Evolutionary conservation across 2,797 vertebrate genomes (phyloP).

Genomic region (Falco concolor): DNA sequence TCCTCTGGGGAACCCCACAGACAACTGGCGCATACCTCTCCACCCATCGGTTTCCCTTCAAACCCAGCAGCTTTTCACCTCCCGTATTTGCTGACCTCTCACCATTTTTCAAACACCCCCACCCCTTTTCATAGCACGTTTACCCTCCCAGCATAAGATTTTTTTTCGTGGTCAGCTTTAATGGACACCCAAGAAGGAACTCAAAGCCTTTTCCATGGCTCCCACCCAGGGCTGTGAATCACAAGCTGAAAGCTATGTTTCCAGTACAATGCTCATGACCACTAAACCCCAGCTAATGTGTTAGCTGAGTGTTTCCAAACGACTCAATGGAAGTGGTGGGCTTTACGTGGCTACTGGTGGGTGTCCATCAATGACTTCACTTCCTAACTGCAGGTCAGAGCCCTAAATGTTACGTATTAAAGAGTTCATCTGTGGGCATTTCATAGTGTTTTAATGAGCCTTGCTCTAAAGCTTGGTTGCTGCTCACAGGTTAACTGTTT

Average conservation of each 20-base stretch:
- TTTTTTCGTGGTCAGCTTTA: neutral
- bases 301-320: neutral
- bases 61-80: neutral
- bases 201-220: neutral
- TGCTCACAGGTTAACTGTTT: neutral
- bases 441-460: neutral
- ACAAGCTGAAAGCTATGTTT: neutral
- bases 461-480: neutral
- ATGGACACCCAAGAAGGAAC: neutral
- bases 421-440: neutral
- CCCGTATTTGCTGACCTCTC: neutral
- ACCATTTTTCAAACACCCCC: neutral
- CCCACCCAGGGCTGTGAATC: neutral
- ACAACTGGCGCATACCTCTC: neutral
- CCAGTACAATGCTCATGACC: rapidly evolving
- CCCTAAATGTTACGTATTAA: neutral
- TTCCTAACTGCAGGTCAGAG: neutral
- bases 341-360: neutral
- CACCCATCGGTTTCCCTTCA: neutral
- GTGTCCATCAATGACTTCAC: neutral
- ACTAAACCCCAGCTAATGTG: neutral
- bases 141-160: neutral
- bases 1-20: neutral
- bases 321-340: neutral
- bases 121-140: neutral